Conservation (phyloP, 1,140 invertebrate species). For the Drosophila parabipectinata region DNA sequence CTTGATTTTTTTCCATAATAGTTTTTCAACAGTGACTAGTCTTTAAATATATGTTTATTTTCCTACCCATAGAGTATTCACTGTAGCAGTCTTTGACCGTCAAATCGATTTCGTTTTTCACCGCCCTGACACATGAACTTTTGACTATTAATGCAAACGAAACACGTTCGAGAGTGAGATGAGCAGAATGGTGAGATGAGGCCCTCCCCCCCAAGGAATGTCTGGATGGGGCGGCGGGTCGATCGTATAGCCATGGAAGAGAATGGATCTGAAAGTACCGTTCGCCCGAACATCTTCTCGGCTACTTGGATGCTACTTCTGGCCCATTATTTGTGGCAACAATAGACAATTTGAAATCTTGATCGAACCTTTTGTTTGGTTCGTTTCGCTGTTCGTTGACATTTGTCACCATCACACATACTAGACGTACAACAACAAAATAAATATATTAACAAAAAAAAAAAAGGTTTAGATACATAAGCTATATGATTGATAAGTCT, state of each 20-base stretch:
- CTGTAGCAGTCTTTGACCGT: slow-evolving; percentile 23
- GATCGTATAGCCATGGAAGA: neutral
- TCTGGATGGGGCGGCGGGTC: no score
- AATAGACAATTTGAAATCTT: slow-evolving; percentile 73
- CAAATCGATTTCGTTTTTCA: slow-evolving; percentile 63
- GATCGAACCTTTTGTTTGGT: slow-evolving; percentile 61
- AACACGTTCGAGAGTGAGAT: neutral
- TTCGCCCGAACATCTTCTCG: slow-evolving; percentile 42
- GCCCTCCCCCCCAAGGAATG: neutral
- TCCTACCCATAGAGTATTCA: neutral
- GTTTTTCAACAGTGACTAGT: neutral
- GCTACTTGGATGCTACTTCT: slow-evolving; percentile 34
- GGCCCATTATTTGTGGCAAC: slow-evolving; percentile 48
- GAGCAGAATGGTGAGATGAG: neutral
- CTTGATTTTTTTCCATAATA: neutral
- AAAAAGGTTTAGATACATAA: neutral
- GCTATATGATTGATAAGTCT: neutral
- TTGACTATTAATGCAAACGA: slow-evolving; percentile 46
- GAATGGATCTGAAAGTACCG: slow-evolving; percentile 65
- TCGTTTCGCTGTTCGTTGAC: slow-evolving; percentile 68
- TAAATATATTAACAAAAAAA: neutral
- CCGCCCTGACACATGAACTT: slow-evolving; percentile 65
- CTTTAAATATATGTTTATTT: neutral
- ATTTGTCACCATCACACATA: slow-evolving; percentile 53
- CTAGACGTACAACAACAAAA: neutral